phyloP scores from a whole-genome alignment of 2,888 invertebrate genomes.

The Melanophora roralis region DNA sequence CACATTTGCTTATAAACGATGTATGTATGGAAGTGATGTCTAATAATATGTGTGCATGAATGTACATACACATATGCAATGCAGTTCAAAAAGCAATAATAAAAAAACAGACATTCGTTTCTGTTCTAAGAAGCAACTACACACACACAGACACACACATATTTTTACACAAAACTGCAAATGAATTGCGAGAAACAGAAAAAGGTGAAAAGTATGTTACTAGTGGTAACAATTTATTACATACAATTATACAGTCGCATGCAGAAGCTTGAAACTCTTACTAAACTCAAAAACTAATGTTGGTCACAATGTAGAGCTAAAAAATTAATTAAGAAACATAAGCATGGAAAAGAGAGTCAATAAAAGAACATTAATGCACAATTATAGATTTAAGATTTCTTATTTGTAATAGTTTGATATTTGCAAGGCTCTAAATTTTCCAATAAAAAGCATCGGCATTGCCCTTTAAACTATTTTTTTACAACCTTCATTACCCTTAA shows the following conservation, averaged over 20 bases:
- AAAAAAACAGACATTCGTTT: slow-evolving; percentile 20
- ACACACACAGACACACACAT: not conserved
- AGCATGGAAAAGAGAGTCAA: too few relatives aligned
- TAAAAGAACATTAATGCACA: too few relatives aligned
- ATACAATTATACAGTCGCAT: not conserved
- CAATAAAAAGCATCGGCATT: too few relatives aligned
- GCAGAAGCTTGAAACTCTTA: not conserved
- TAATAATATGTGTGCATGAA: not conserved
- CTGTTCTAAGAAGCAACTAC: not conserved
- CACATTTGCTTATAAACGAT: not conserved
- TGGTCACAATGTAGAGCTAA: too few relatives aligned
- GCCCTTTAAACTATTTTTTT: too few relatives aligned
- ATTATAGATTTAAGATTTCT: too few relatives aligned
- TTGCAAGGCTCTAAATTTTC: too few relatives aligned
- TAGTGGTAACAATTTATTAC: not conserved
- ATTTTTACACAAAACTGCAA: not conserved
- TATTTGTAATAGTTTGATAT: too few relatives aligned
- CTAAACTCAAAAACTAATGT: not conserved
- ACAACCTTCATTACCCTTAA: too few relatives aligned
- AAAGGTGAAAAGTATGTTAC: slow-evolving; percentile 49
- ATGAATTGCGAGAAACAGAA: slow-evolving; percentile 2
- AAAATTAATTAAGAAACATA: too few relatives aligned
- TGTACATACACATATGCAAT: slow-evolving; percentile 10
- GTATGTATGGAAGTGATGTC: not conserved
- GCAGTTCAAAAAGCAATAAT: slow-evolving; percentile 29